A percentile compares a stretch with the other conserved stretches of the same genome.
phyloP scores from a whole-genome alignment of 2,113 vertebrate genomes.

The Synodontis membranacea region DNA sequence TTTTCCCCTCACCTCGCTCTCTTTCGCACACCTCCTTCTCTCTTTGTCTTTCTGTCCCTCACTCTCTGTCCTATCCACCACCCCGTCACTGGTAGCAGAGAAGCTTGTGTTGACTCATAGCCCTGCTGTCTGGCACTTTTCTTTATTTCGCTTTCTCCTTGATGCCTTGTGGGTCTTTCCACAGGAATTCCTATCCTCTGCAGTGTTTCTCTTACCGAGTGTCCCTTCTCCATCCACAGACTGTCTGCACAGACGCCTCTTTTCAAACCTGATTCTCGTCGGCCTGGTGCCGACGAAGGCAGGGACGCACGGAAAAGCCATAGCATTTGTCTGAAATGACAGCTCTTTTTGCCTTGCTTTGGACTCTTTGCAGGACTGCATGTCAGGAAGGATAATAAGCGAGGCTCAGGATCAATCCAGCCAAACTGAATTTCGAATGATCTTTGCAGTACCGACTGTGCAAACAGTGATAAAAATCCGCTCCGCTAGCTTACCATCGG shows the following conservation, averaged over 20 bases:
- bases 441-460: conserved; percentile 10
- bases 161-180: background rate
- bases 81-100: conserved; percentile 43
- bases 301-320: background rate
- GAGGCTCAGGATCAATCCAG: conserved; percentile 22
- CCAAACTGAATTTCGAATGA: conserved; percentile 33
- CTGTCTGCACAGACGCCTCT: conserved; percentile 52
- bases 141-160: background rate
- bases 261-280: conserved; percentile 7
- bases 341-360: conserved; percentile 21
- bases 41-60: conserved; percentile 34
- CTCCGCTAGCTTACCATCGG: conserved; percentile 20
- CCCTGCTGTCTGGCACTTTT: conserved; percentile 54
- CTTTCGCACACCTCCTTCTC: conserved; percentile 17
- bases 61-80: background rate
- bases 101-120: conserved; percentile 57
- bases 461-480: conserved; percentile 16
- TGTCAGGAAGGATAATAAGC: conserved; percentile 31
- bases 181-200: conserved; percentile 45
- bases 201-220: conserved; percentile 33
- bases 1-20: conserved; percentile 21
- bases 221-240: conserved; percentile 37
- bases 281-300: background rate
- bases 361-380: conserved; percentile 27
- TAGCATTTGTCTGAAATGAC: conserved; percentile 10